Conservation (phyloP, 2,888 invertebrate genomes). For the Acrobasis suavella region DNA sequence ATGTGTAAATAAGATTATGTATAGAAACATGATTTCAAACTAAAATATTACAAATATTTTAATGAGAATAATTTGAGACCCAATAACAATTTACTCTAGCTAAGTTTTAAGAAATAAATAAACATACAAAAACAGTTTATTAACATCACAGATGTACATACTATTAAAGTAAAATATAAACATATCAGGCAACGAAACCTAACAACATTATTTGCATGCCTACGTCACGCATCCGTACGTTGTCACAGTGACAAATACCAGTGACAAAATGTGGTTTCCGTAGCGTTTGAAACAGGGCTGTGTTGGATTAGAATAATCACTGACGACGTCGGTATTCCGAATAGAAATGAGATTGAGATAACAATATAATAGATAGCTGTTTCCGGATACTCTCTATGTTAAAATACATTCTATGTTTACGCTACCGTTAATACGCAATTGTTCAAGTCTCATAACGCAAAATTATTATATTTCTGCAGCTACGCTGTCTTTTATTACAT, state of each 20-base stretch:
- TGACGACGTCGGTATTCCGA: neutral
- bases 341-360: neutral
- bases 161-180: neutral
- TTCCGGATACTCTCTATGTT: neutral
- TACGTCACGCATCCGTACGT: slow-evolving; percentile 18
- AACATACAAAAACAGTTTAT: neutral
- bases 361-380: neutral
- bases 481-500: no score
- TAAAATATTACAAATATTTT: no score
- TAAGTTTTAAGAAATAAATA: neutral
- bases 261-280: slow-evolving; percentile 22
- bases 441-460: no score
- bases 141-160: neutral
- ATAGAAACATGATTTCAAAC: no score
- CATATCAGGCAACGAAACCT: neutral
- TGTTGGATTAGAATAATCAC: slow-evolving; percentile 12
- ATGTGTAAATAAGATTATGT: no score
- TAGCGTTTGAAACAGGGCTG: slow-evolving; percentile 6
- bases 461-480: no score
- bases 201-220: slow-evolving; percentile 10
- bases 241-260: slow-evolving; percentile 12
- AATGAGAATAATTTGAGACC: no score
- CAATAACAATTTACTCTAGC: no score
- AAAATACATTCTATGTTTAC: no score
- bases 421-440: no score